Conservation (phyloP, 2,797 vertebrate genomes). For the Centroberyx gerrardi region DNA sequence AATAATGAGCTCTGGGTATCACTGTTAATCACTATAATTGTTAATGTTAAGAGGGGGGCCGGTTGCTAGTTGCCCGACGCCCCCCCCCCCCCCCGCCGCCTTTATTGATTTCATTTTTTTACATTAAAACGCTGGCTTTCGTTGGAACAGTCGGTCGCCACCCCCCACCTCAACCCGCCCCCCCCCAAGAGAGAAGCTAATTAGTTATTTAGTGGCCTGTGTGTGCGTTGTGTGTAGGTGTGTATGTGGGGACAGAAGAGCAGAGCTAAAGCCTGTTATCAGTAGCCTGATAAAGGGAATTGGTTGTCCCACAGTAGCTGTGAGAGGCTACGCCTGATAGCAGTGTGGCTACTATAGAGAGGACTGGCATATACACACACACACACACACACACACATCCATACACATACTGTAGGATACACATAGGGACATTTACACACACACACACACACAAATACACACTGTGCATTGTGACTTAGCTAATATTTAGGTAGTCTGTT, state of each 20-base stretch:
- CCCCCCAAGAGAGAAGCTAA: conserved; percentile 77
- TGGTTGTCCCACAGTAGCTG: conserved; percentile 81
- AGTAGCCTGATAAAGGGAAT: conserved; percentile 79
- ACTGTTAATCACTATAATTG: conserved; percentile 96
- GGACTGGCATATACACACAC: conserved; percentile 47
- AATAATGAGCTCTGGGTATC: conserved; percentile 95
- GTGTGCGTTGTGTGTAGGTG: conserved; percentile 70
- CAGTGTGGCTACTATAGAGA: conserved; percentile 74
- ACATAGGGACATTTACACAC: background rate
- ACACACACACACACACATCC: conserved; percentile 22
- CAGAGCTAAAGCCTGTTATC: conserved; percentile 76
- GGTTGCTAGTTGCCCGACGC: conserved; percentile 71
- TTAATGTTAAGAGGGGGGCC: conserved; percentile 91
- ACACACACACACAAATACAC: background rate
- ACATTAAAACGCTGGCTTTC: conserved; percentile 84
- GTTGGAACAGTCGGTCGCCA: conserved; percentile 68
- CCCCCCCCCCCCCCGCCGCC: conserved; percentile 76
- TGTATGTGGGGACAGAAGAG: conserved; percentile 69
- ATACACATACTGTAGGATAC: conserved; percentile 27
- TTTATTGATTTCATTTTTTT: conserved; percentile 92
- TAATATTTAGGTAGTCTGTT: no score
- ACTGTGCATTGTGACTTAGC: no score
- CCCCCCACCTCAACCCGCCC: conserved; percentile 16
- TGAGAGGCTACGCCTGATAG: conserved; percentile 78
- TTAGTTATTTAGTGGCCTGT: conserved; percentile 84